Conservation (phyloP, 2,888 invertebrate species). For the Digitonthophagus gazella region DNA sequence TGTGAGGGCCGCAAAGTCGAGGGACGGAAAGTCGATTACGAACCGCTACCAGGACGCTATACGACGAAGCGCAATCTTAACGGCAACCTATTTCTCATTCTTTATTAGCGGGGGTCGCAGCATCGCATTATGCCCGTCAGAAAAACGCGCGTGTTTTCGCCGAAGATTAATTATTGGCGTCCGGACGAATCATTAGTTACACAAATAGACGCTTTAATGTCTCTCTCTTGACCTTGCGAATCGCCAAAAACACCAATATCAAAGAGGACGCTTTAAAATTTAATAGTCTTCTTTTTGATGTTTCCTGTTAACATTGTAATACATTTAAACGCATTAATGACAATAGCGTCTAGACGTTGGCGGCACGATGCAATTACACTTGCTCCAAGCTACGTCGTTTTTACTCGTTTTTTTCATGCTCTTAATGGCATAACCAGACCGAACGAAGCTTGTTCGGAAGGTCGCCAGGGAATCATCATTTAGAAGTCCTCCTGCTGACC, state of each 20-base stretch:
- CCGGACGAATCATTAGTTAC: background rate
- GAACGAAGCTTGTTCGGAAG: background rate
- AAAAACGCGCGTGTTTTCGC: background rate
- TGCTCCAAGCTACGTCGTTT: conserved; percentile 5
- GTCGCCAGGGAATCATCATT: background rate
- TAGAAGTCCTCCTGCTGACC: background rate
- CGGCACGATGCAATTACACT: conserved; percentile 33
- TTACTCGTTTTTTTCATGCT: conserved; percentile 9
- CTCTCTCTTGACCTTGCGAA: background rate
- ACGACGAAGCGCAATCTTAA: background rate
- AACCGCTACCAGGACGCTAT: background rate
- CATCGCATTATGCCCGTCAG: background rate
- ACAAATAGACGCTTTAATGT: background rate
- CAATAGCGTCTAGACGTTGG: conserved; percentile 33
- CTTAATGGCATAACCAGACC: background rate
- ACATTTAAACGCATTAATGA: conserved; percentile 23
- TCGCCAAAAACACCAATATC: background rate
- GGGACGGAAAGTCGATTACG: conserved; percentile 22
- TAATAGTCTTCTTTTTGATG: background rate
- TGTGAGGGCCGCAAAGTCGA: conserved; percentile 28
- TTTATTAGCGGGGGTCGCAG: background rate
- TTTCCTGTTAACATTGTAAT: conserved; percentile 4
- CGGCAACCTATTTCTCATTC: background rate
- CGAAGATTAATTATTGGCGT: background rate
- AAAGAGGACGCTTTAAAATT: no score